Conservation (phyloP, 2,797 vertebrate species). For the Parotocinclus haroldoi region DNA sequence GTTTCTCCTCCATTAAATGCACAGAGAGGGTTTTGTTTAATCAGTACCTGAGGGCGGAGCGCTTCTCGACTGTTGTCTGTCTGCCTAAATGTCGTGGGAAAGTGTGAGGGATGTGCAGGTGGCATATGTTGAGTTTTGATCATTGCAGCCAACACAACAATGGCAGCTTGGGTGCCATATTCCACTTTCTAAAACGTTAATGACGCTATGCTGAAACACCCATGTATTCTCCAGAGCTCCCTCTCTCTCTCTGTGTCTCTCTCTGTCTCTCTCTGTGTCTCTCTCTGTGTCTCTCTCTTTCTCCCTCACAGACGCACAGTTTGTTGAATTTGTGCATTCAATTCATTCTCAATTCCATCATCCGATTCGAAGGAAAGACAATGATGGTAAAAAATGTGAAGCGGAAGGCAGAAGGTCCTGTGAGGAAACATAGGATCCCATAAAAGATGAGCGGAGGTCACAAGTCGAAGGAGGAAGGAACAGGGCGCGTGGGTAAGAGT, state of each 20-base stretch:
- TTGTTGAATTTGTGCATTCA: slow-evolving; percentile 23
- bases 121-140: slow-evolving; percentile 34
- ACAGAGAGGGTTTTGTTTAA: slow-evolving; percentile 17
- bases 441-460: background rate
- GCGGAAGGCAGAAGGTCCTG: slow-evolving; percentile 14
- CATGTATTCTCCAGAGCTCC: slow-evolving; percentile 42
- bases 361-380: slow-evolving; percentile 4
- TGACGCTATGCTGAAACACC: slow-evolving; percentile 40
- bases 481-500: slow-evolving; percentile 15
- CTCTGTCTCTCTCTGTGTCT: background rate
- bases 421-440: slow-evolving; percentile 17
- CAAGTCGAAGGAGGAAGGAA: slow-evolving; percentile 11
- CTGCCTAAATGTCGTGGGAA: slow-evolving; percentile 28
- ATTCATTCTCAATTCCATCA: slow-evolving; percentile 10
- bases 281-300: too few species aligned
- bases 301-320: background rate
- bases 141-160: slow-evolving; percentile 17
- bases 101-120: slow-evolving; percentile 19
- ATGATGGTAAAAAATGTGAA: slow-evolving; percentile 2
- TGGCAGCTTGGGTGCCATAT: slow-evolving; percentile 21
- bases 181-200: slow-evolving; percentile 50
- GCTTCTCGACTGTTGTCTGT: slow-evolving; percentile 22
- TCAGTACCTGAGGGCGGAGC: slow-evolving; percentile 23
- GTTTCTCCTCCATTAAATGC: background rate
- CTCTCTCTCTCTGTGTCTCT: background rate